Evolutionary conservation across 2,113 vertebrate species (phyloP).

Genomic region (human (Homo sapiens)): GRCh38 chr12:131162001-131162500

Average conservation of each 20-base stretch:
- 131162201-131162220: not conserved
- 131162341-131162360: not conserved
- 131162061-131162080: not conserved
- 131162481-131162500: not conserved
- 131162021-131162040: not conserved
- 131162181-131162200: not conserved
- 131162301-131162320: not conserved
- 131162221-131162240: no score
- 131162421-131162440: not conserved
- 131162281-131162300: not conserved
- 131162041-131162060: not conserved
- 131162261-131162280: not conserved
- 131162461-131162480: not conserved
- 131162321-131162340: not conserved
- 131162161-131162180: not conserved
- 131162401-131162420: not conserved
- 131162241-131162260: not conserved
- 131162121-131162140: not conserved
- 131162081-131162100: not conserved
- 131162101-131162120: not conserved
- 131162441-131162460: not conserved
- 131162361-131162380: not conserved
- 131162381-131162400: not conserved
- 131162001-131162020: not conserved
- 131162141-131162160: not conserved